These are phyloP conservation scores for Synanthedon formicaeformis DNA, from an alignment of 2,888 invertebrate genomes.

Conservation along the genomic window DNA sequence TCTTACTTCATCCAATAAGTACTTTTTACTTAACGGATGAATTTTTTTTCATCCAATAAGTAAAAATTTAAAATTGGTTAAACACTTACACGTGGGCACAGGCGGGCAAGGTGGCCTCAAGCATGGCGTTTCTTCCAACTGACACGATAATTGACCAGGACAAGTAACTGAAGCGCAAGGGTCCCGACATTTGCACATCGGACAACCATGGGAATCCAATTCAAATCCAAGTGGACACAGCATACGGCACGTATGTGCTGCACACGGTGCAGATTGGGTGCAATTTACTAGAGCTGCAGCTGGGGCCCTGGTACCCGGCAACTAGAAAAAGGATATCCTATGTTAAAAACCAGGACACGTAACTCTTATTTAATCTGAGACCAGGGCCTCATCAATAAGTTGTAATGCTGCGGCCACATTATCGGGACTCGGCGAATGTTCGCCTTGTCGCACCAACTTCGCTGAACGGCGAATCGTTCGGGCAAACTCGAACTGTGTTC, in stretches of 20 bases:
- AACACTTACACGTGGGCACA: constrained; percentile 78
- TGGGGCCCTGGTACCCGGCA: constrained; percentile 79
- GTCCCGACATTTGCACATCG: constrained; percentile 83
- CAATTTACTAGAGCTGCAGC: constrained; percentile 77
- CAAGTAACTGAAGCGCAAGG: constrained; percentile 82
- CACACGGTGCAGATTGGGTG: constrained; percentile 76
- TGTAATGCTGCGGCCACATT: too few relatives aligned
- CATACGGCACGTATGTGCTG: constrained; percentile 87
- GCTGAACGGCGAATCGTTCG: too few relatives aligned
- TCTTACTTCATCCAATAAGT: too few relatives aligned
- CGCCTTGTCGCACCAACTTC: too few relatives aligned
- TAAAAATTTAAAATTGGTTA: background rate
- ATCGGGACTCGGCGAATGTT: too few relatives aligned
- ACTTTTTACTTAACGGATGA: too few relatives aligned
- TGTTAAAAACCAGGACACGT: too few relatives aligned
- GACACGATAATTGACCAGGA: constrained; percentile 81
- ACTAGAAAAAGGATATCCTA: constrained; percentile 19
- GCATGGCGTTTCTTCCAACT: constrained; percentile 83
- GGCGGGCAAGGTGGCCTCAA: constrained; percentile 85
- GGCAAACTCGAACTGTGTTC: too few relatives aligned
- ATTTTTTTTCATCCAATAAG: too few relatives aligned
- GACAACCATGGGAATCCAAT: constrained; percentile 77
- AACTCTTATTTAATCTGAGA: too few relatives aligned
- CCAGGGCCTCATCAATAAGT: too few relatives aligned
- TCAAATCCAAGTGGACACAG: constrained; percentile 87